These are phyloP conservation scores for Asobara japonica DNA, from an alignment of 1,140 invertebrate genomes.

Conservation along the genomic window DNA sequence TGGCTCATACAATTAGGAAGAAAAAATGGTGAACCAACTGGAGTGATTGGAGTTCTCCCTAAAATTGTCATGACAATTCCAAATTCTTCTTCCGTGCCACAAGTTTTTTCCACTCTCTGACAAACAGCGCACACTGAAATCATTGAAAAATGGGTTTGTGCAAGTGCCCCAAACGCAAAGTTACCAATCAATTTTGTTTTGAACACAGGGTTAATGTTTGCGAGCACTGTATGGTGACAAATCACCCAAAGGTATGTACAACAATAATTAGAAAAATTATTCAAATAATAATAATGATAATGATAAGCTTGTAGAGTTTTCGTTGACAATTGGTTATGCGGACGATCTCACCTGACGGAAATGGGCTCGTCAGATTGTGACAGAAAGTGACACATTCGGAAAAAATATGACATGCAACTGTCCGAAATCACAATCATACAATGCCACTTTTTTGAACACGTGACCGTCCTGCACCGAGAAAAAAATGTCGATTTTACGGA, in stretches of 20 bases:
- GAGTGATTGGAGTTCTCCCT: not conserved
- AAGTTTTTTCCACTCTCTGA: not conserved
- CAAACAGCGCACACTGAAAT: not conserved
- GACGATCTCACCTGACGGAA: too few relatives aligned
- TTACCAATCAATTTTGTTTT: slow-evolving; percentile 98
- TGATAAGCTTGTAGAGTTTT: slow-evolving; percentile 3
- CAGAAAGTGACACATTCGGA: too few relatives aligned
- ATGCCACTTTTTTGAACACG: too few relatives aligned
- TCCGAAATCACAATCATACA: too few relatives aligned
- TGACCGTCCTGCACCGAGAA: too few relatives aligned
- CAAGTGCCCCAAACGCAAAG: slow-evolving; percentile 95
- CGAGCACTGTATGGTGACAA: slow-evolving; percentile 96
- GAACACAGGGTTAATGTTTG: slow-evolving; percentile 99
- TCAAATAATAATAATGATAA: slow-evolving; percentile 14
- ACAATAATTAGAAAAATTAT: slow-evolving; percentile 32
- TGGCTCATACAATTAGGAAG: not conserved
- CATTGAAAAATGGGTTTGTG: slow-evolving; percentile 87
- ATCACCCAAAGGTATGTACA: slow-evolving; percentile 87
- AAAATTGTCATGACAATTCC: not conserved
- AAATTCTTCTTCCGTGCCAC: not conserved
- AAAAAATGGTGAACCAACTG: slow-evolving; percentile 28
- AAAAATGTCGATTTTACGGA: too few relatives aligned
- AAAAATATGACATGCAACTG: too few relatives aligned
- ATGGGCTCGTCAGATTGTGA: too few relatives aligned
- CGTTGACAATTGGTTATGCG: too few relatives aligned